Conservation (phyloP, 1,140 invertebrate genomes). For the Rhopalosiphum padi region DNA sequence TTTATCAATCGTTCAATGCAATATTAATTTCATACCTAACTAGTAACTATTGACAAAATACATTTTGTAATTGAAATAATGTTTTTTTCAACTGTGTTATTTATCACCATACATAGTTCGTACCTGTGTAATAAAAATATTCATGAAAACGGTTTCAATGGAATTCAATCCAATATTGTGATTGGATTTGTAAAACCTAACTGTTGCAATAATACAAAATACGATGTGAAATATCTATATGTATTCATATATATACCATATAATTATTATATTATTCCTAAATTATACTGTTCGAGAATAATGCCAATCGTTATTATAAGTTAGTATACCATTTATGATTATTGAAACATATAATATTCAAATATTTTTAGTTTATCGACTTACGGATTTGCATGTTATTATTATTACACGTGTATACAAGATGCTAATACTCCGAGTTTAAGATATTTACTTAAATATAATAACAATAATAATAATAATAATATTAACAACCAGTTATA, state of each 20-base stretch:
- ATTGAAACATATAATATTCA: background rate
- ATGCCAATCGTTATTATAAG: background rate
- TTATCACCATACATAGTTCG: background rate
- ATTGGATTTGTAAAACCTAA: background rate
- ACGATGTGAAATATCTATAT: background rate
- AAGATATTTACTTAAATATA: background rate
- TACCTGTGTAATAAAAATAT: conserved; percentile 5
- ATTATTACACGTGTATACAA: background rate
- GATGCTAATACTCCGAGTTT: background rate
- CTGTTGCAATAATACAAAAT: background rate
- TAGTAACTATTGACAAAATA: conserved; percentile 5
- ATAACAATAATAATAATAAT: background rate
- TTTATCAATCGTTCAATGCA: background rate
- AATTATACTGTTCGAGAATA: background rate
- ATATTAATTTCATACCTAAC: conserved; percentile 38
- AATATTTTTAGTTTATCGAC: background rate
- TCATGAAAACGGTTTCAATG: background rate
- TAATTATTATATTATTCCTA: background rate
- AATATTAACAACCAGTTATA: background rate
- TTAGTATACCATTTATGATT: background rate
- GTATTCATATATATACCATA: background rate
- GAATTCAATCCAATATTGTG: background rate
- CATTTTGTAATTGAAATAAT: conserved; percentile 18
- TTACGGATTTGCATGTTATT: background rate
- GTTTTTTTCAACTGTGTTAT: background rate